These are phyloP conservation scores for Nasonia longicornis DNA, from an alignment of 1,140 invertebrate genomes.

Conservation along the genomic window DNA sequence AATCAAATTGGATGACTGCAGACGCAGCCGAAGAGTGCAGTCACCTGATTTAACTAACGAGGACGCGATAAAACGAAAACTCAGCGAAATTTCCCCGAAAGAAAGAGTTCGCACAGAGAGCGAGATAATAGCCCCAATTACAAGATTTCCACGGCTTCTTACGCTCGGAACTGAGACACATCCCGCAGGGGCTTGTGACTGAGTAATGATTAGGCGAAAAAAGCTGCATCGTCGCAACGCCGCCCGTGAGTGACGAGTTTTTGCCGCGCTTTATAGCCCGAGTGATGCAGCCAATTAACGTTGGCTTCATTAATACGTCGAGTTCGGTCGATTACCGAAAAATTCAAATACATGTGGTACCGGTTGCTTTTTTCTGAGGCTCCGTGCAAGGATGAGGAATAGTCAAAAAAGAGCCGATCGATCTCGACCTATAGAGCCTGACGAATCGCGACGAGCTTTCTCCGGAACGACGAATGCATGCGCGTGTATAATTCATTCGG, in stretches of 20 bases:
- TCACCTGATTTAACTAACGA: too few species aligned
- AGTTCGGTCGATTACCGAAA: not conserved
- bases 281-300: too few species aligned
- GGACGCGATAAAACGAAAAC: not conserved
- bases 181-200: not conserved
- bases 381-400: not conserved
- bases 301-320: not conserved
- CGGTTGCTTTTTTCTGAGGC: not conserved
- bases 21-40: too few species aligned
- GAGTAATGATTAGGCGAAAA: not conserved
- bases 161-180: not conserved
- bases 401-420: not conserved
- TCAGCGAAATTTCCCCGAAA: not conserved
- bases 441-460: too few species aligned
- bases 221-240: not conserved
- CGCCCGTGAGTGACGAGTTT: not conserved
- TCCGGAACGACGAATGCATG: too few species aligned
- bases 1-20: too few species aligned
- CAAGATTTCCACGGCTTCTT: not conserved
- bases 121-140: slow-evolving; percentile 5
- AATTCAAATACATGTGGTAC: not conserved
- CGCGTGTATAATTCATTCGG: not conserved
- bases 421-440: not conserved
- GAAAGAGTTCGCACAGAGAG: not conserved
- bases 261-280: not conserved